Conservation (phyloP, 1,140 invertebrate genomes). For the Archivesica marissinica region DNA sequence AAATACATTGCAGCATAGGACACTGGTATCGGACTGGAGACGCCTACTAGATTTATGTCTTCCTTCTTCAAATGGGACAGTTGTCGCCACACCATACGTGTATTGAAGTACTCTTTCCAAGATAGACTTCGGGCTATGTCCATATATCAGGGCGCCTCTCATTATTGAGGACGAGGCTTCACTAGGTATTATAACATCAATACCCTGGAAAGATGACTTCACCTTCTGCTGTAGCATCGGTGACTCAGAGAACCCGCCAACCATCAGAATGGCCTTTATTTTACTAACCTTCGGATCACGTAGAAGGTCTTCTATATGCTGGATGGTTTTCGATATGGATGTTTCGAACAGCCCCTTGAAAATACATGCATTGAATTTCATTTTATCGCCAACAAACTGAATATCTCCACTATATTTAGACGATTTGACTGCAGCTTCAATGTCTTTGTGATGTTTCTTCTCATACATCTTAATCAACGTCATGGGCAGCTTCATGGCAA, state of each 20-base stretch:
- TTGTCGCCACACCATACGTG: too few species aligned
- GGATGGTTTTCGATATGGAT: not conserved
- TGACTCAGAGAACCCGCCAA: conserved; percentile 25
- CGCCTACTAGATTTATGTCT: too few species aligned
- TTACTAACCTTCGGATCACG: not conserved
- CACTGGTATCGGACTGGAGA: too few species aligned
- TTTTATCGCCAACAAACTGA: not conserved
- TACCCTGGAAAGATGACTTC: not conserved
- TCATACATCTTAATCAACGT: not conserved
- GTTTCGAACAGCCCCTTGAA: not conserved
- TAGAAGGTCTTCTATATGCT: not conserved
- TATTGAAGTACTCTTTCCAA: too few species aligned
- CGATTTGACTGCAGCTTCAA: not conserved
- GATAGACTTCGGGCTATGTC: too few species aligned
- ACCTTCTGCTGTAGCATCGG: not conserved
- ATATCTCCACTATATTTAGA: not conserved
- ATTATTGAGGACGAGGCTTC: not conserved
- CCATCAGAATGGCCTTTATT: conserved; percentile 6
- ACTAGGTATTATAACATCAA: not conserved
- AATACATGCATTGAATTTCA: not conserved
- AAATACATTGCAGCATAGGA: too few species aligned
- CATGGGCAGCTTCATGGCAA: not conserved
- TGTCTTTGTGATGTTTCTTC: not conserved
- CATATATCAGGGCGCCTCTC: too few species aligned
- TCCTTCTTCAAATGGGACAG: too few species aligned